Evolutionary conservation across 1,140 invertebrate genomes (phyloP).

Genomic region (Pteromalus puparum): DNA sequence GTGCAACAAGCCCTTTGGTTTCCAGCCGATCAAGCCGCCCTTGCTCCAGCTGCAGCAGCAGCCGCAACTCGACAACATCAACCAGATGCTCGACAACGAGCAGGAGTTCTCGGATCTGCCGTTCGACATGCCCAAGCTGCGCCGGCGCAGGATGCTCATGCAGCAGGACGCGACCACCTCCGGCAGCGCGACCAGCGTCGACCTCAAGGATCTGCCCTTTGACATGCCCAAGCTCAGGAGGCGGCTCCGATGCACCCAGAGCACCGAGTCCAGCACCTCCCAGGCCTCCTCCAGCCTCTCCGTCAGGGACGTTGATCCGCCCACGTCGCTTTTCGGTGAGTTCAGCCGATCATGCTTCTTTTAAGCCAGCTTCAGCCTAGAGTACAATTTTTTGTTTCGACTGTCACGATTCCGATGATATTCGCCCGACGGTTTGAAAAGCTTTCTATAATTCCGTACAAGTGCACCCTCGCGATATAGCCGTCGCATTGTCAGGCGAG

Average conservation of each 20-base stretch:
- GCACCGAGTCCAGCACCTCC: slow-evolving; percentile 81
- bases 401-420: background rate
- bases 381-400: no score
- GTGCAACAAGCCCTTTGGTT: slow-evolving; percentile 74
- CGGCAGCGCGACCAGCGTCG: slow-evolving; percentile 83
- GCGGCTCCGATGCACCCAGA: slow-evolving; percentile 79
- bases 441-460: background rate
- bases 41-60: slow-evolving; percentile 47
- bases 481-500: background rate
- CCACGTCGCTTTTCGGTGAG: slow-evolving; percentile 67
- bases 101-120: slow-evolving; percentile 85
- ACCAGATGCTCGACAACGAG: slow-evolving; percentile 69
- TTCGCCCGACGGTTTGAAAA: no score
- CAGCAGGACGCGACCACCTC: slow-evolving; percentile 80
- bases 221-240: slow-evolving; percentile 92
- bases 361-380: background rate
- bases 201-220: slow-evolving; percentile 87
- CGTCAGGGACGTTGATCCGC: slow-evolving; percentile 82
- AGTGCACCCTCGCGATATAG: no score
- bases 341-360: background rate
- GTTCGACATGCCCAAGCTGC: slow-evolving; percentile 93
- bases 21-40: slow-evolving; percentile 76
- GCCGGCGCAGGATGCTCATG: slow-evolving; percentile 79
- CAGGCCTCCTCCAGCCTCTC: slow-evolving; percentile 88
- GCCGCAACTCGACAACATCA: slow-evolving; percentile 72